Conservation (phyloP, 2,797 vertebrate genomes). For the Hypotaenidia philippensis region DNA sequence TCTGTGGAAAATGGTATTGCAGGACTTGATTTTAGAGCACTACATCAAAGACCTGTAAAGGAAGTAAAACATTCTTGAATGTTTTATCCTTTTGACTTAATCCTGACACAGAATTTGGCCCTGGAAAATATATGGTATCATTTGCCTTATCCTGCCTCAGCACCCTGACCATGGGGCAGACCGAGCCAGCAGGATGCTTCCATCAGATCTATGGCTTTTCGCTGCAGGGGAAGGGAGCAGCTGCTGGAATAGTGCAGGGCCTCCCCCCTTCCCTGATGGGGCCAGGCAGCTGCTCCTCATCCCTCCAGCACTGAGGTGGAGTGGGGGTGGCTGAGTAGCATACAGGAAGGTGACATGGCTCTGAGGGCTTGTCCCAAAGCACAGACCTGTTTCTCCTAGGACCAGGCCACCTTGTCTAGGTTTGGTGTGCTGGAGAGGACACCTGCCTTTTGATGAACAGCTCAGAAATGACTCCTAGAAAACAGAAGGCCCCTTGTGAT, state of each 20-base stretch:
- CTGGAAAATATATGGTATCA: background rate
- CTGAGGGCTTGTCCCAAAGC: background rate
- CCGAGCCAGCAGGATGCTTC: background rate
- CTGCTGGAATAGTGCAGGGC: background rate
- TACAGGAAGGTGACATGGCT: fast-evolving
- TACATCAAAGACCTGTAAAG: background rate
- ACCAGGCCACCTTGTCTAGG: background rate
- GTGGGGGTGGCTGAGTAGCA: background rate
- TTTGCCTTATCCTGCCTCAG: background rate
- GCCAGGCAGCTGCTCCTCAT: background rate
- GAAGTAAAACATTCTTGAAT: background rate
- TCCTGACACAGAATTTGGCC: background rate
- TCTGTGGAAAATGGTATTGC: background rate
- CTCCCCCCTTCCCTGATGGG: fast-evolving
- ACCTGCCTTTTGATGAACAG: background rate
- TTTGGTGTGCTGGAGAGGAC: background rate
- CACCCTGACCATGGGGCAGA: background rate
- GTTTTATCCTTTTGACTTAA: background rate
- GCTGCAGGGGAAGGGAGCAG: background rate
- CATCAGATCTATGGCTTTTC: background rate
- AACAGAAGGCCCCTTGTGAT: background rate
- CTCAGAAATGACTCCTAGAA: background rate
- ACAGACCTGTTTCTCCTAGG: background rate
- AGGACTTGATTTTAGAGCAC: background rate
- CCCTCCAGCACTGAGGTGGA: fast-evolving